Conservation (phyloP, 2,113 vertebrate genomes). For the Forbesichthys papilliferus region DNA sequence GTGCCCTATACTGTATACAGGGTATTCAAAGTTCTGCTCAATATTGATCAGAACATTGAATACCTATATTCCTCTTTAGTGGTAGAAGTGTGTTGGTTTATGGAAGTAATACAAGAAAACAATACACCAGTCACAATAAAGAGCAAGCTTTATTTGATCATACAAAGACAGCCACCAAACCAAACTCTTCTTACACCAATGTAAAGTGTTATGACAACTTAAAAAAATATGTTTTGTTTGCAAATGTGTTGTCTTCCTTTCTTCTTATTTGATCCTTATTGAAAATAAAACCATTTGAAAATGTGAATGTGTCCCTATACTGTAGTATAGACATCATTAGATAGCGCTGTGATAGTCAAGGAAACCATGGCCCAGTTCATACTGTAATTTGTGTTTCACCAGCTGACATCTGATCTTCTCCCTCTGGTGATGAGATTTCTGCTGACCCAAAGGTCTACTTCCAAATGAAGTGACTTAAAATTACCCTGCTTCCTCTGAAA, state of each 20-base stretch:
- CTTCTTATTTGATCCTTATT: no score
- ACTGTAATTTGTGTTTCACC: conserved; percentile 40
- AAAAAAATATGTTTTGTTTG: no score
- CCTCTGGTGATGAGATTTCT: conserved; percentile 18
- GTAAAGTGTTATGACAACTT: no score
- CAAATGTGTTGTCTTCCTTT: no score
- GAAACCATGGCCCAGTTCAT: conserved; percentile 51
- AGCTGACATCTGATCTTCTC: conserved; percentile 31
- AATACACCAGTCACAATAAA: no score
- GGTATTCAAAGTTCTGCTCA: no score
- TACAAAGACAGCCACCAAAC: not conserved
- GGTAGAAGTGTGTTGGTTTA: not conserved
- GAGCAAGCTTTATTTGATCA: no score
- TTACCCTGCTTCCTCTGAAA: not conserved
- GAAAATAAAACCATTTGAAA: not conserved
- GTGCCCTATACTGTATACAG: no score
- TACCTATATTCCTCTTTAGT: not conserved
- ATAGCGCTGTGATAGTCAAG: conserved; percentile 37
- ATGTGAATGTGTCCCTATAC: conserved; percentile 15
- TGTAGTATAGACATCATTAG: conserved; percentile 24
- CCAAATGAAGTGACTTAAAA: conserved; percentile 4
- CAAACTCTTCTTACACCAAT: no score
- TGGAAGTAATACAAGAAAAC: no score
- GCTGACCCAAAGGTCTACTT: conserved; percentile 48
- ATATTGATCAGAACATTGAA: no score